Percentiles rank a stretch among this genome's conserved stretches.
phyloP scores from a whole-genome alignment of 2,888 invertebrate species.

The Acronicta alni region DNA sequence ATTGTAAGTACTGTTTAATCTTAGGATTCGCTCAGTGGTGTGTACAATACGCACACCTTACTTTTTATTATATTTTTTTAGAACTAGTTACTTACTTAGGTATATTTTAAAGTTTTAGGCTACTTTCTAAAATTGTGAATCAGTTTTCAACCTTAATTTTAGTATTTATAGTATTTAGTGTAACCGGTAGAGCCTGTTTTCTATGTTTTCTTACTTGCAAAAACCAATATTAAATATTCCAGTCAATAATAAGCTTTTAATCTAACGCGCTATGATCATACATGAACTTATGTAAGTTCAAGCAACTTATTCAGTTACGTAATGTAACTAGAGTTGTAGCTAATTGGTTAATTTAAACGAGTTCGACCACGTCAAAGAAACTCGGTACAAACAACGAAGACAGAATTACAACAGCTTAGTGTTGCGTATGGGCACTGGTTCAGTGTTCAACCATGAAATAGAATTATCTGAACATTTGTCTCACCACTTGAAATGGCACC shows the following conservation, averaged over 20 bases:
- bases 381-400: conserved; percentile 34
- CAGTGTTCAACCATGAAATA: conserved; percentile 63
- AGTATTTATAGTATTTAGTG: too few relatives aligned
- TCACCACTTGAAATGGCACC: conserved; percentile 33
- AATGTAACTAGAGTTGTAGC: conserved; percentile 45
- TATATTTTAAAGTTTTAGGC: too few relatives aligned
- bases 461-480: conserved; percentile 55
- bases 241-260: conserved; percentile 13
- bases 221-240: conserved; percentile 8
- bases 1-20: too few relatives aligned
- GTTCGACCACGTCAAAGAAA: conserved; percentile 45
- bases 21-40: too few relatives aligned
- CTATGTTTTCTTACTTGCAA: conserved; percentile 7
- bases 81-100: too few relatives aligned
- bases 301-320: conserved; percentile 13
- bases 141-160: too few relatives aligned
- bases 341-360: conserved; percentile 51
- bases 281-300: conserved; percentile 25
- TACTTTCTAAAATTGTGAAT: too few relatives aligned
- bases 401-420: conserved; percentile 58
- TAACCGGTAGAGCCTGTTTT: conserved; percentile 1
- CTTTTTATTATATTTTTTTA: too few relatives aligned
- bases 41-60: too few relatives aligned
- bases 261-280: conserved; percentile 17
- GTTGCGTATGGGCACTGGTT: conserved; percentile 56